Percentiles rank a stretch among this genome's conserved stretches.
Conservation (phyloP, 2,797 vertebrate genomes). For the Leuciscus waleckii region DNA sequence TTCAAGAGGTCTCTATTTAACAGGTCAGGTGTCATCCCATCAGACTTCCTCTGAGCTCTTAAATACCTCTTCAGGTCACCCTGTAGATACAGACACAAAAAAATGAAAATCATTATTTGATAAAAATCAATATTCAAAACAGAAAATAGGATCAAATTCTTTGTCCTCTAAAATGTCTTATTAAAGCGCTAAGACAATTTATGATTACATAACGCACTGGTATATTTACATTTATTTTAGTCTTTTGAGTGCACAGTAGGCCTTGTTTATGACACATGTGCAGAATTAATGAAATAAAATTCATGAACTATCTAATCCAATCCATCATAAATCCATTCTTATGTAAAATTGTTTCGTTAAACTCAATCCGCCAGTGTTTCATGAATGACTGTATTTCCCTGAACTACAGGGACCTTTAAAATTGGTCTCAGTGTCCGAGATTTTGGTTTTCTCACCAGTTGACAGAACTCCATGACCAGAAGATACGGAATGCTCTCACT, state of each 20-base stretch:
- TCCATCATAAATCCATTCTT: slow-evolving; percentile 4
- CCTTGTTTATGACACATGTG: slow-evolving; percentile 2
- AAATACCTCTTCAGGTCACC: slow-evolving; percentile 93
- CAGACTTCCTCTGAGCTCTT: slow-evolving; percentile 88
- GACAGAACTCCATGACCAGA: slow-evolving; percentile 95
- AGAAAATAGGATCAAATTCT: slow-evolving; percentile 9
- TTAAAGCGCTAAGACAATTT: background rate
- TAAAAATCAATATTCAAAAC: background rate
- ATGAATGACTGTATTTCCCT: slow-evolving; percentile 5
- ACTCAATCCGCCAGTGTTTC: background rate
- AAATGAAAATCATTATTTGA: background rate
- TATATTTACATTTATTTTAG: slow-evolving; percentile 8
- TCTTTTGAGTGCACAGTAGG: background rate
- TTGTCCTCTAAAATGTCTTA: background rate
- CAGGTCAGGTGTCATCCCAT: slow-evolving; percentile 91
- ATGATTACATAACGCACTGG: background rate
- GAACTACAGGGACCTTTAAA: background rate
- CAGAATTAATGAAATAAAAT: background rate
- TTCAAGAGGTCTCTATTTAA: slow-evolving; percentile 87
- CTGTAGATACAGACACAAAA: slow-evolving; percentile 65
- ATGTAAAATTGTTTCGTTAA: background rate
- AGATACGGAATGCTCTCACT: slow-evolving; percentile 89
- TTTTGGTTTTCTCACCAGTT: slow-evolving; percentile 81
- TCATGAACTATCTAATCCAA: background rate
- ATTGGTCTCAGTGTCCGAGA: background rate